phyloP scores from a whole-genome alignment of 2,113 vertebrate species.

The Anhinga anhinga region DNA sequence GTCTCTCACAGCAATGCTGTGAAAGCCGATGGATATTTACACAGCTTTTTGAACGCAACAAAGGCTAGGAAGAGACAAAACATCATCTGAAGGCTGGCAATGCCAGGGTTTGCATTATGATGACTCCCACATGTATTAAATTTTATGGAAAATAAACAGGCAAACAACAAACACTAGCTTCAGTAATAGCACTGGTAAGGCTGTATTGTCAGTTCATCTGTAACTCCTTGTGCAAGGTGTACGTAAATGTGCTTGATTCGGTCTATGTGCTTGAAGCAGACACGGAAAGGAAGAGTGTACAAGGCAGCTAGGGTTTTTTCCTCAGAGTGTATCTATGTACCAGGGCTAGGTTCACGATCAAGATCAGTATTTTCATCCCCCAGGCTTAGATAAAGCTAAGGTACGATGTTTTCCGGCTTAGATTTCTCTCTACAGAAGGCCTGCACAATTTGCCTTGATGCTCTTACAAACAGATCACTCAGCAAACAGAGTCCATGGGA shows the following conservation, averaged over 20 bases:
- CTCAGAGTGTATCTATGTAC: neutral
- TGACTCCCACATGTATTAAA: accelerated
- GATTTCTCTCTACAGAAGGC: neutral
- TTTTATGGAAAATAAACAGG: neutral
- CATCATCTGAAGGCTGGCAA: neutral
- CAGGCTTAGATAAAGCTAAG: neutral
- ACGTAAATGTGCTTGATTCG: neutral
- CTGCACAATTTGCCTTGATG: neutral
- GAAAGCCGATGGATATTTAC: neutral
- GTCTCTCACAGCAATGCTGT: neutral
- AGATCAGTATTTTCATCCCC: neutral
- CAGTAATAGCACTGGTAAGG: neutral
- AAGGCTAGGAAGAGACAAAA: neutral
- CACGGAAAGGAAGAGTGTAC: neutral
- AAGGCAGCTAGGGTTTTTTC: neutral
- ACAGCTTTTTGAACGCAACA: neutral
- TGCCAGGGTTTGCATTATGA: neutral
- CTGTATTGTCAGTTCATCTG: neutral
- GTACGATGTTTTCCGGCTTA: neutral
- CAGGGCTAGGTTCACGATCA: neutral
- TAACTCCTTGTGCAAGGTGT: neutral
- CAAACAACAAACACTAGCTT: neutral
- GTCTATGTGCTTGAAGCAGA: neutral
- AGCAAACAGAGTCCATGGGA: neutral
- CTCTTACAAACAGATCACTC: neutral